Evolutionary conservation across 2,888 invertebrate genomes (phyloP), one percentile per base, ranked within the genome.

Genomic region (Sceliomorpha sp.): DNA sequence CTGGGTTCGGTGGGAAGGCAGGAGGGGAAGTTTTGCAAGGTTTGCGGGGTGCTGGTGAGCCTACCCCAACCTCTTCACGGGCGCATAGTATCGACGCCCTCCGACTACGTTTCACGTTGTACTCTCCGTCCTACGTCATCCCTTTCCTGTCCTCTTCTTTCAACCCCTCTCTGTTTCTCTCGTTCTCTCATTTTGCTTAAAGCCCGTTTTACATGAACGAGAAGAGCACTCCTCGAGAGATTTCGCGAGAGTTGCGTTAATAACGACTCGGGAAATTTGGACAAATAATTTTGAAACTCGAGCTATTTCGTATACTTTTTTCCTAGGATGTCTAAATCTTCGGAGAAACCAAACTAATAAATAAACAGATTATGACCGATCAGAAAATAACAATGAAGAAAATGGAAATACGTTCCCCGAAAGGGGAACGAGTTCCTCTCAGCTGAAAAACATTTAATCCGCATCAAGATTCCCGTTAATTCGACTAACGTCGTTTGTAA

Each of bases 21-120:
- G 24, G 40, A 40, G 63, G 51, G 48, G 55, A 47, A 44, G 50
- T 56, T 69, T 50, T 55, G 56, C 64, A 59, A 62, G 72, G 59
- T 59, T 66, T 39, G 72, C 66, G 37, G 69, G 55, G 59, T 53
- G 63, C 64, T 59, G 44, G 59, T 72, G 78, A 85, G 85, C 86
- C 86, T 86, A 86, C 86, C 88, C 86, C 87, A 87, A 86, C 86
- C 88, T 87, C 85, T 77, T 74, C 69, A 76, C 77, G 74, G 74
- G 77, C 78, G 81, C 80, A 78, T 83, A 79, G 84, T 86, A 85
- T 87, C 87, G 87, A 85, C 87, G 84, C 85, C 82, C 84, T 62
- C 56, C 50, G 48, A 37, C 58, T 53, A 68, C 56, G 56, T 31
- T 55, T 34, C 47, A 31, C 64, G 53, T 58, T 58, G 44, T 72